Conservation (phyloP, 2,113 vertebrate species). For the Poeciliopsis occidentalis region DNA sequence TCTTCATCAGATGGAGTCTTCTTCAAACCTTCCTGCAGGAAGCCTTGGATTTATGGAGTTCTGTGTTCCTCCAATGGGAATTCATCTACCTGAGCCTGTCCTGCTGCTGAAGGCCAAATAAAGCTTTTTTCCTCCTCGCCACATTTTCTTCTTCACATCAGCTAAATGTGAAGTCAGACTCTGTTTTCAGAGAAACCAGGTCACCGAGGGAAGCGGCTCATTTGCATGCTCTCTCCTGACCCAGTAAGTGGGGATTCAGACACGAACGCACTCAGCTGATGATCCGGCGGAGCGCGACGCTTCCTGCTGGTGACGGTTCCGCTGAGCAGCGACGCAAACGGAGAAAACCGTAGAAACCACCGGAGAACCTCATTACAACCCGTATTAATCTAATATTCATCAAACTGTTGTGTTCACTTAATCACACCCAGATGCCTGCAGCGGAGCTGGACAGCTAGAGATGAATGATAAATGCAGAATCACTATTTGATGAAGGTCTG, state of each 20-base stretch:
- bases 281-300: neutral
- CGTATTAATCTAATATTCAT: neutral
- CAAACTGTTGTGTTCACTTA: neutral
- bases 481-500: neutral
- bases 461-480: neutral
- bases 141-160: neutral
- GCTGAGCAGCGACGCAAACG: neutral
- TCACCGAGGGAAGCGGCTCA: neutral
- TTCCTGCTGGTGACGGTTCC: neutral
- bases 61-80: too few relatives aligned
- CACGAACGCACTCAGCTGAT: too few relatives aligned
- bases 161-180: neutral
- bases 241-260: neutral
- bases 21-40: too few relatives aligned
- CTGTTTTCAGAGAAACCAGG: neutral
- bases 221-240: neutral
- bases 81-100: too few relatives aligned
- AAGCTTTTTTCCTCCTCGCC: neutral
- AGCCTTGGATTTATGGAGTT: too few relatives aligned
- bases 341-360: neutral
- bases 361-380: neutral
- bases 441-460: neutral
- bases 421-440: neutral
- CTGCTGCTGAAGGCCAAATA: too few relatives aligned
- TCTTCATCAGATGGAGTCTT: too few relatives aligned